Evolutionary conservation across 1,140 invertebrate species (phyloP).

Genomic region (Lucilia cuprina): DNA sequence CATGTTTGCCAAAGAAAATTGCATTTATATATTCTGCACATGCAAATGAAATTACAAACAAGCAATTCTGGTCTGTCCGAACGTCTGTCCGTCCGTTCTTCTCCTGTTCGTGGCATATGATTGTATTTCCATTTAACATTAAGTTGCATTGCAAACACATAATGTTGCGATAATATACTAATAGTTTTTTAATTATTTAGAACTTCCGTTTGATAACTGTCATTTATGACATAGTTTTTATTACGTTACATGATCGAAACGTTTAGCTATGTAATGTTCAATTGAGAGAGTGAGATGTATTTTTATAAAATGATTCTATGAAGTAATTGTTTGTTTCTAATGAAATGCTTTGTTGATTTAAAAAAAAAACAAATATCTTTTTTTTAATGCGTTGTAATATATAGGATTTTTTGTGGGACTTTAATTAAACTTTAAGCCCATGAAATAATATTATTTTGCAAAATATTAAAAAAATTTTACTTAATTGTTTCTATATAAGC

Average conservation of each 20-base stretch:
- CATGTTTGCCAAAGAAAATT: not conserved
- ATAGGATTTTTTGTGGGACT: too few species aligned
- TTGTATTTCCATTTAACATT: not conserved
- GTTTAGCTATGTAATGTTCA: not conserved
- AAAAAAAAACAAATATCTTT: too few species aligned
- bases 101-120: not conserved
- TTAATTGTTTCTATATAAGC: too few species aligned
- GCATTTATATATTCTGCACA: not conserved
- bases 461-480: too few species aligned
- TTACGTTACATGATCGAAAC: not conserved
- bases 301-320: too few species aligned
- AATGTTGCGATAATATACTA: not conserved
- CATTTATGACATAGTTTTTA: not conserved
- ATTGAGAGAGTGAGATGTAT: too few species aligned
- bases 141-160: not conserved
- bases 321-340: too few species aligned
- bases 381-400: too few species aligned
- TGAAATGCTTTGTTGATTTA: too few species aligned
- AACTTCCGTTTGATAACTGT: constrained; percentile 10
- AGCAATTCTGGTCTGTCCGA: not conserved
- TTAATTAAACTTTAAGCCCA: too few species aligned
- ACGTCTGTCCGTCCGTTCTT: too few species aligned
- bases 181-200: not conserved
- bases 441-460: too few species aligned
- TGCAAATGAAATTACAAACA: not conserved